Base-by-base conservation (phyloP, 2,888 invertebrate genomes). In the Apoda limacodes region DNA sequence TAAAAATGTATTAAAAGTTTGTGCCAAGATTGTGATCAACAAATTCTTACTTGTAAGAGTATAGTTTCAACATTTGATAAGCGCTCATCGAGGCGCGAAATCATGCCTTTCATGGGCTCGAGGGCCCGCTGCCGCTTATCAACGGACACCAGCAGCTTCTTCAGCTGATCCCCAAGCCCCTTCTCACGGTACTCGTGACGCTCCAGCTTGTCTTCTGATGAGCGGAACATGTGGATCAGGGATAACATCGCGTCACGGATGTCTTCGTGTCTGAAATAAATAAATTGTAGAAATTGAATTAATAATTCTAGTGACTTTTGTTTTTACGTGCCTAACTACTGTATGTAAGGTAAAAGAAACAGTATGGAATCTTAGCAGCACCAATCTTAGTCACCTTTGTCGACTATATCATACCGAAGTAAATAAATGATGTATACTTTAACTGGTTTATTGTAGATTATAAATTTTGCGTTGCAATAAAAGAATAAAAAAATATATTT, bases 121-220 rank as follows among this genome's bases (percentile, higher is more conserved):
- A 89, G 68, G 1, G 83, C 82, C 41, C 87, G 82, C 40, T 89
- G 87, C 30, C 89, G 85, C 60, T 90, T 92, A 42, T 92, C 92
- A 25, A 93, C 61, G 0, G 83, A 74, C 2, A 82, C 68, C 37
- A 94, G 67, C 27, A 87, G 85, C 57, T 88, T 89, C 69, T 92
- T 93, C 29, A 93, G 55, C 43, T 90, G 84, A 34, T 93, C 93
- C 0, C 91, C 92, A 12, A 92, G 69, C 1, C 87, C 86, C 41
- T 90, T 84, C 61, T 93, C 93, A 7, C 94, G 80, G 48, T 85
- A 87, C 60, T 94, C 93, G 62, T 94, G 93, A 9, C 93, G 78
- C 54, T 93, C 93, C 39, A 94, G 62, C 68, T 93, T 93, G 55
- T 90, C 91, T 40, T 91, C 92, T 28, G 90, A 85, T 21, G 86